Evolutionary conservation across 2,113 vertebrate species (phyloP).

Genomic region (Pavo muticus): DNA sequence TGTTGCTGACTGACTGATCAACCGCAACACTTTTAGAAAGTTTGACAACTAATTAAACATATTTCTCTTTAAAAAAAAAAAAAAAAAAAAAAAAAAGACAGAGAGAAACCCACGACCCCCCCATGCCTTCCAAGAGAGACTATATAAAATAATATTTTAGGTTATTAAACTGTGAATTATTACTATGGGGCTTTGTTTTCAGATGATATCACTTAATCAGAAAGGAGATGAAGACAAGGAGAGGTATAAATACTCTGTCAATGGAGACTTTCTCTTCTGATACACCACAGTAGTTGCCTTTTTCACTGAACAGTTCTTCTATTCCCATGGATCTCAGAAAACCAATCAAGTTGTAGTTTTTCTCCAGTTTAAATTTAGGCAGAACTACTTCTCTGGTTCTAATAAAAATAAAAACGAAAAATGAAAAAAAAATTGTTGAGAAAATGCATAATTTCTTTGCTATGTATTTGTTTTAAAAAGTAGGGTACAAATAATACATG

Average conservation of each 20-base stretch:
- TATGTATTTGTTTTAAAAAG: neutral
- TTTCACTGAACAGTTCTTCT: slow-evolving; percentile 83
- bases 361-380: slow-evolving; percentile 94
- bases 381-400: slow-evolving; percentile 94
- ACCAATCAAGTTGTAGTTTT: slow-evolving; percentile 89
- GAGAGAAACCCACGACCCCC: neutral
- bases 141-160: neutral
- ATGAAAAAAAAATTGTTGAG: neutral
- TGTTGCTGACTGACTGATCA: neutral
- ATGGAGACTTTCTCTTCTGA: slow-evolving; percentile 86
- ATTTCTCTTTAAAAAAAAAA: neutral
- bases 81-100: neutral
- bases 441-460: neutral
- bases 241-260: slow-evolving; percentile 82
- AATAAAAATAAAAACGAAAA: neutral
- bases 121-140: neutral
- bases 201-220: neutral
- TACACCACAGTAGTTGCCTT: slow-evolving; percentile 87
- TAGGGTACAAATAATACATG: neutral
- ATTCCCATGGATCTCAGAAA: slow-evolving; percentile 90
- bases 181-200: neutral
- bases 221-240: neutral
- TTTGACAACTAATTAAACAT: neutral
- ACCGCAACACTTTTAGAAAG: neutral
- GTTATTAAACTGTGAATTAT: neutral